Conservation (phyloP, 2,797 vertebrate species). For the Alca torda region DNA sequence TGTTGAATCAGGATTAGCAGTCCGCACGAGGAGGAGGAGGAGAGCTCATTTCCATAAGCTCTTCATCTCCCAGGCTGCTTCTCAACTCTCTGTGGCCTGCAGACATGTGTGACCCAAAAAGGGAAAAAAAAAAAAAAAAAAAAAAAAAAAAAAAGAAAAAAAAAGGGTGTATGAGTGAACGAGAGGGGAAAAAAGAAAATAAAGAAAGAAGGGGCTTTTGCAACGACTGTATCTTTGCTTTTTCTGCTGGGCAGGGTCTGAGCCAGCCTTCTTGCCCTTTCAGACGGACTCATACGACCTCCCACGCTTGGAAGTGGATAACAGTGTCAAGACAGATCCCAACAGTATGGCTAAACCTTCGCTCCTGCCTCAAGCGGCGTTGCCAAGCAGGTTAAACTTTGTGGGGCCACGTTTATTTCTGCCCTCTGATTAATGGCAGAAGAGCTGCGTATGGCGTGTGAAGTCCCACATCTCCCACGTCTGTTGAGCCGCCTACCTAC, state of each 20-base stretch:
- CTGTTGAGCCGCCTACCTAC: neutral
- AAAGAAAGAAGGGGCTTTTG: neutral
- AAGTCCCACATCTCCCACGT: neutral
- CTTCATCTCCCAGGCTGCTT: constrained; percentile 34
- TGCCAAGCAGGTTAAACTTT: neutral
- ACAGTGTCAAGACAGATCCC: neutral
- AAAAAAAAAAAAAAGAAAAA: neutral
- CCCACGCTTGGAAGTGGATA: neutral
- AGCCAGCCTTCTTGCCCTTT: neutral
- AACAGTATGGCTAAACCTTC: neutral
- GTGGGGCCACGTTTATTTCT: neutral
- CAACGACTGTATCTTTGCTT: neutral
- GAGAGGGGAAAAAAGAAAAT: neutral
- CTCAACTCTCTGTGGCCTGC: constrained; percentile 7
- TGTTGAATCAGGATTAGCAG: constrained; percentile 62
- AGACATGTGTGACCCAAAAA: constrained; percentile 33
- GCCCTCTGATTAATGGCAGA: neutral
- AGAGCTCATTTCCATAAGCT: constrained; percentile 39
- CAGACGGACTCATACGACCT: neutral
- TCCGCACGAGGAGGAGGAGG: neutral
- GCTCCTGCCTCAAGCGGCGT: neutral
- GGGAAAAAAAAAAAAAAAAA: neutral
- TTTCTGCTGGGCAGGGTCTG: neutral
- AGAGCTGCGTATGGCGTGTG: neutral
- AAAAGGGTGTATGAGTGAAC: neutral